Evolutionary conservation across 2,888 invertebrate species (phyloP), one percentile per base, ranked within the genome.

Genomic region (Oxytorus armatus): DNA sequence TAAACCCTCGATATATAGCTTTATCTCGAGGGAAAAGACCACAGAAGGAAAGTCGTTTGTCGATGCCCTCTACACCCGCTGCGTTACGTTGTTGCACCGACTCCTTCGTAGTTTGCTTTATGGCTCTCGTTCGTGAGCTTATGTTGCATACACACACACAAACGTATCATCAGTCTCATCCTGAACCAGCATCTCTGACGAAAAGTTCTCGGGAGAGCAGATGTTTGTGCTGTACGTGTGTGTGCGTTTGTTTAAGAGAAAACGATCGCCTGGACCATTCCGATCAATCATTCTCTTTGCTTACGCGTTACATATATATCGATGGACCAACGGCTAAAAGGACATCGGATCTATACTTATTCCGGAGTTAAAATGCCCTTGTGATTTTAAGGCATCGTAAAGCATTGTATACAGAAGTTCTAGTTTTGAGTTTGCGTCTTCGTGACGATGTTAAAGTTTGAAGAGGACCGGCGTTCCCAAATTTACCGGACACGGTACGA

Each of bases 231-330:
- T 3, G 18, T 4, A 21, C 18, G 42, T 21, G 11, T 11, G 44
- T 47, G 42, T 21, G 33, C 29, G 29, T n/a, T 57, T 49, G 55
- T 11, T 29, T 14, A 51, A 16, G 44, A 53, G 57, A 1, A 75
- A 59, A 66, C 65, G 79, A 66, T 72, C 33, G 25, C 42, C 70
- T 49, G 55, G 63, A 57, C 59, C 66, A 53, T 51, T 51, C 18
- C 70, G 57, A 66, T 79, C 75, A 59, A 79, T 79, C 75, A 79
- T 70, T 69, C 42, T 25, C 65, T 66, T 70, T 63, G 63, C 57
- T 10, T 36, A 36, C 49, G 3, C 7, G 14, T 23, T 49, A 23
- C 55, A 51, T 44, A 44, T 16, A 53, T 21, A 47, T 44, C n/a
- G 1, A 21, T 44, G 21, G 8, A 4, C 16, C 10, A 14, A 44